Conservation (phyloP, 2,888 invertebrate genomes). For the Drosophila engyochracea region DNA sequence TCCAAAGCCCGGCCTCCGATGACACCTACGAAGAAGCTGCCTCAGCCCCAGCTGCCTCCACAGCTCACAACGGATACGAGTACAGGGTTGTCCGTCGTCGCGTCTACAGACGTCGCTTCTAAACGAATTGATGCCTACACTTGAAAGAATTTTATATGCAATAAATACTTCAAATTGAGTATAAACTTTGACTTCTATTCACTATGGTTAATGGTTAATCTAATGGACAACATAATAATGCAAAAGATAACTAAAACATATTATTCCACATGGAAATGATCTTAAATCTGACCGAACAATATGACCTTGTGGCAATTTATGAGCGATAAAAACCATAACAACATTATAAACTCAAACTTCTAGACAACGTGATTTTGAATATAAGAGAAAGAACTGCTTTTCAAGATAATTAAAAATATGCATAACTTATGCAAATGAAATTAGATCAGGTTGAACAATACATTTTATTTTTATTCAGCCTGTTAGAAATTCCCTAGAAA, state of each 20-base stretch:
- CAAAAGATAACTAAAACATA: background rate
- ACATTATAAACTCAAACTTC: background rate
- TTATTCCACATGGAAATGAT: background rate
- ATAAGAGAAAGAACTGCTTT: background rate
- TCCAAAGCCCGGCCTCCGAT: conserved; percentile 5
- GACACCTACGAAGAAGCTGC: conserved; percentile 54
- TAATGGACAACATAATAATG: background rate
- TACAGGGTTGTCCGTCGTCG: conserved; percentile 74
- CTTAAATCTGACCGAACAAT: background rate
- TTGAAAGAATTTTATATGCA: conserved; percentile 14
- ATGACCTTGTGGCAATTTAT: background rate
- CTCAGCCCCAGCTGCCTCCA: conserved; percentile 47
- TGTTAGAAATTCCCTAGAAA: background rate
- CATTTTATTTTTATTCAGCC: background rate
- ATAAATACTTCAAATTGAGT: conserved; percentile 24
- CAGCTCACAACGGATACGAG: conserved; percentile 57
- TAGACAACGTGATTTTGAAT: background rate
- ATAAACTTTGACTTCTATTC: background rate
- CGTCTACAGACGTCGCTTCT: conserved; percentile 67
- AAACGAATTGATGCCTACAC: conserved; percentile 24
- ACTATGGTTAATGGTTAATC: background rate
- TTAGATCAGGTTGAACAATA: background rate
- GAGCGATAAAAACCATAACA: background rate
- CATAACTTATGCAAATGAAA: background rate
- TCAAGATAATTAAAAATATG: background rate